Evolutionary conservation across 2,888 invertebrate species (phyloP), one percentile per base, ranked within the genome.

Genomic region (Hecatera dysodea): DNA sequence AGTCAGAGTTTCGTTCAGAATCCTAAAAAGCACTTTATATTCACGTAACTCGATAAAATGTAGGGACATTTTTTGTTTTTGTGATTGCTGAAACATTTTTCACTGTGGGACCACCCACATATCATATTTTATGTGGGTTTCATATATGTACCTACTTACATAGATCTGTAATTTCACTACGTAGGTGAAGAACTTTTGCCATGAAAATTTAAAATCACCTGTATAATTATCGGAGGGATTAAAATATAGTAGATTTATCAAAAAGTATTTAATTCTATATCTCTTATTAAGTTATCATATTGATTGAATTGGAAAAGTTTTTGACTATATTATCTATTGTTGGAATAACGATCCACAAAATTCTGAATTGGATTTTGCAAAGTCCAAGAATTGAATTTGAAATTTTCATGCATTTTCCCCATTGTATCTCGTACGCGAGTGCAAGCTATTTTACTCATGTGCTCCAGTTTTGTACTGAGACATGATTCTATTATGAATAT

Each of bases 251-350:
- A 42, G 42, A 70, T 48, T 78, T 24, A 55, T 36, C 15, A 42
- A 42, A 33, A 39, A 36, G 22, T 56, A 22, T 55, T 46, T 29
- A 24, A 46, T 27, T 39, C 12, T 22, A 77, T 44, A n/a, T 7
- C 12, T 42, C 46, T 44, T 48, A 36, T 1, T 24, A 72, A n/a
- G n/a, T n/a, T n/a, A 72, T 39, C 50, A 39, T 24, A 52, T 57
- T 27, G 62, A 52, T 79, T 50, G 15, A 57, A 46, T 57, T 27
- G 56, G 52, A 53, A 71, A 53, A 78, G 27, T 55, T 71, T 46
- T 3, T 19, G 19, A 59, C 15, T 42, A 46, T 15, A 44, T 19
- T 39, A 19, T 19, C 19, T 44, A 44, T 15, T n/a, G 2, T n/a
- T n/a, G n/a, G 24, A 42, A n/a, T n/a, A 56, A 29, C 7, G 24